Base-by-base conservation (phyloP, 2,797 vertebrate genomes). In the Cyclopterus lumpus region DNA sequence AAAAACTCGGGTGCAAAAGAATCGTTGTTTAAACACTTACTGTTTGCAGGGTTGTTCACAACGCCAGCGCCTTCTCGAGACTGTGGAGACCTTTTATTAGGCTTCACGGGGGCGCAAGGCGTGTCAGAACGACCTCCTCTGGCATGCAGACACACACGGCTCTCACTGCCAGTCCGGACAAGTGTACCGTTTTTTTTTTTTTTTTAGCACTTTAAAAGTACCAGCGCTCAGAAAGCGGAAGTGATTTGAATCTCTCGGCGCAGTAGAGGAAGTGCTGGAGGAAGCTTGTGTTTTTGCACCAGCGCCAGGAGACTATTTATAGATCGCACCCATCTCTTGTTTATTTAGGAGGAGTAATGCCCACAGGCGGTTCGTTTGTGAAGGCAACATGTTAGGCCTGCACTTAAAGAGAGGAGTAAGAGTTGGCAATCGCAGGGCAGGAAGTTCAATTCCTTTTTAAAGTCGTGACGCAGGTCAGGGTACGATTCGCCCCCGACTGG, bases 11-110 rank as follows among this genome's bases (percentile, higher is more conserved):
- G 16, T 7, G 15, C 26, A 20, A 42, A 74, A 40, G 20, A 53
- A 24, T 57, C 0, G 4, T 20, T n/a, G 3, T 55, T n/a, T n/a
- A n/a, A n/a, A n/a, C n/a, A 91, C 91, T 91, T 67, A 91, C 92
- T 55, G 63, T 76, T 55, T 67, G 64, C 44, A 16, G 69, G 32
- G 18, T 8, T 58, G 67, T 67, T 28, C 20, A 42, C 34, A 30
- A 28, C 51, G 72, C 32, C 58, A 30, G 57, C 51, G 62, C 38
- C 26, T n/a, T 84, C 32, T 46, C n/a, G 8, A 30, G 24, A 34
- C 48, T 40, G 67, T 3, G 15, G 59, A 66, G 22, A 67, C 2
- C 44, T 64, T n/a, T 71, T 76, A 30, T 49, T 30, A 67, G 77
- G 62, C 8, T 24, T 48, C 32, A 76, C 26, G 2, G 0, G 20